These are phyloP conservation scores for Hippasteria phrygiana DNA, from an alignment of 53 echinoderm and acorn worm genomes.

Conservation along the genomic window DNA sequence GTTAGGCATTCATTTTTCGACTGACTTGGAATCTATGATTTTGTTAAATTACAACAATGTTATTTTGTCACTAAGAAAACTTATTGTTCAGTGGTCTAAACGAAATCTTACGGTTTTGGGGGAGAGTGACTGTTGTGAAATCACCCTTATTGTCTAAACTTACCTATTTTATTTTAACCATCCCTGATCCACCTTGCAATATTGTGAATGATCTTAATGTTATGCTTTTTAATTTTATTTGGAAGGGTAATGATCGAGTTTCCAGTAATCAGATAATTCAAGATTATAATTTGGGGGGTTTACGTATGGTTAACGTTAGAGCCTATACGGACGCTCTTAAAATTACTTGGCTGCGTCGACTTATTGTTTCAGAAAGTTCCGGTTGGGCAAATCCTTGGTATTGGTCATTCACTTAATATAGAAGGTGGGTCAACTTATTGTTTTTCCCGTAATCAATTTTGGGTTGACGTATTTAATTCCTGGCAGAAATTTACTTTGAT, in stretches of 20 bases:
- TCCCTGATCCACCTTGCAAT: background rate
- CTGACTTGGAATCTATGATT: constrained; percentile 2
- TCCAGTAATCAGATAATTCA: constrained; percentile 17
- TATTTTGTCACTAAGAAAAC: constrained; percentile 6
- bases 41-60: background rate
- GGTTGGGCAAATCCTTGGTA: background rate
- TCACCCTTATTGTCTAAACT: constrained; percentile 4
- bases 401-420: background rate
- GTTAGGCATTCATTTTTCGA: constrained; percentile 2
- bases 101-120: background rate
- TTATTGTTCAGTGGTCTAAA: background rate
- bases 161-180: constrained; percentile 7
- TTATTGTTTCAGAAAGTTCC: background rate
- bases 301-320: background rate
- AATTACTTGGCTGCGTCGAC: constrained; percentile 9
- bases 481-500: constrained; percentile 7
- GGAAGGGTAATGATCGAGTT: constrained; percentile 24
- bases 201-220: background rate
- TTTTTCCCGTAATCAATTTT: background rate
- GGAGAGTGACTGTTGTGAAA: constrained; percentile 29
- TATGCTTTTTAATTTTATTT: constrained; percentile 1
- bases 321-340: constrained; percentile 12
- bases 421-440: constrained; percentile 18
- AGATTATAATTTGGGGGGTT: constrained; percentile 13
- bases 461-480: background rate